phyloP scores from a whole-genome alignment of 1,140 invertebrate genomes.

The Trachymyrmex septentrionalis region DNA sequence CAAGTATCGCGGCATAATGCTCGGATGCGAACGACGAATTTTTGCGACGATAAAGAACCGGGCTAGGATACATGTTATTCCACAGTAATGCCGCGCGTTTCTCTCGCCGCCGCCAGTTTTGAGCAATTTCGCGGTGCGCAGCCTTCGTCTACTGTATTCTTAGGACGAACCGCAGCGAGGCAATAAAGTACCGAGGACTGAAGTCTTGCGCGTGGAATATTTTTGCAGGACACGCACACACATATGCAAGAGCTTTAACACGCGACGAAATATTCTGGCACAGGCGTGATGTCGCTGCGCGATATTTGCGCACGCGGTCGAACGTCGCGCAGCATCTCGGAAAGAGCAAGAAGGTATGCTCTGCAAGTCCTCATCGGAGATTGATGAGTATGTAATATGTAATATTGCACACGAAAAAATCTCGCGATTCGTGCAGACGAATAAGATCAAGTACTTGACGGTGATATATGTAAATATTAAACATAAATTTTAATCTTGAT shows the following conservation, averaged over 20 bases:
- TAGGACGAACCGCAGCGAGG: conserved; percentile 21
- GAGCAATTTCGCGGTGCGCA: conserved; percentile 49
- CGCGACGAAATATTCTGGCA: conserved; percentile 33
- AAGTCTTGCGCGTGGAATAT: conserved; percentile 40
- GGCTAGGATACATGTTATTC: conserved; percentile 25
- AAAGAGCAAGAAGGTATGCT: background rate
- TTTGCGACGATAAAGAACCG: conserved; percentile 7
- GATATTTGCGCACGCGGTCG: conserved; percentile 54
- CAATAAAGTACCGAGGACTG: conserved; percentile 51
- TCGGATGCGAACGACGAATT: conserved; percentile 34
- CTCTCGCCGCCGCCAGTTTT: conserved; percentile 32
- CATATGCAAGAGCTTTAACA: conserved; percentile 41
- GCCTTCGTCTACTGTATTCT: conserved; percentile 40
- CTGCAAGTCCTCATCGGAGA: conserved; percentile 1
- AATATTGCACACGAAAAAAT: background rate
- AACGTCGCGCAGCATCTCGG: conserved; percentile 9
- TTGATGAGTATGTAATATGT: conserved; percentile 5
- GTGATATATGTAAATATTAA: background rate
- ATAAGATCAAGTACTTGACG: background rate
- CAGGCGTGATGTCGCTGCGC: conserved; percentile 29
- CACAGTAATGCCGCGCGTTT: conserved; percentile 50
- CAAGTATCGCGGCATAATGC: background rate
- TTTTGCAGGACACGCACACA: conserved; percentile 55
- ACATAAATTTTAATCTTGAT: background rate
- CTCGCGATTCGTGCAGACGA: background rate